Evolutionary conservation across 2,113 vertebrate species (phyloP), one percentile per base, ranked within the genome.

Genomic region (Lathamus discolor): DNA sequence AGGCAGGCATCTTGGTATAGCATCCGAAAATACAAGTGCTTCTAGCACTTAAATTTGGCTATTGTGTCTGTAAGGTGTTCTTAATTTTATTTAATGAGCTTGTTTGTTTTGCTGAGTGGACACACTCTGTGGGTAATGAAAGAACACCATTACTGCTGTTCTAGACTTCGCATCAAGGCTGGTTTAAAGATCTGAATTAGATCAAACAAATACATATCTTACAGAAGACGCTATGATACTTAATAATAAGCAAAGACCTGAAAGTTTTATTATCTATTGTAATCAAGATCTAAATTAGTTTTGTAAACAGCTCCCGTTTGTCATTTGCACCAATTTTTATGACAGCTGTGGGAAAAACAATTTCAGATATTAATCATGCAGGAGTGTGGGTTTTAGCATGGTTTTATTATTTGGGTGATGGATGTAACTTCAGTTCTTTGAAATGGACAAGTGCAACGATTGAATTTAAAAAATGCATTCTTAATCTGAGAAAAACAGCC

Each of bases 281-380:
- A 52, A 44, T 88, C 17, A 68, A 51, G 31, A 29, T 90, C 77
- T 6, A 86, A 88, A 90, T 86, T 39, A 72, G 51, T 59, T 92
- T 57, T 29, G 17, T 86, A 70, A 90, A 57, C 3, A 13, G 41
- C 44, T 86, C 10, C 37, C 12, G 13, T 91, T 93, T 8, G 54
- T 86, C 17, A 62, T 88, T 86, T 88, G 41, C 72, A 88, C n/a
- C 39, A 43, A 6, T 83, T 93, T 86, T 77, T 76, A 37, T 92
- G 89, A 57, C 49, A 83, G 83, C 13, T 9, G 2, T 29, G 62
- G 77, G 82, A 27, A 90, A 89, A 79, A 63, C 12, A 29, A 48
- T 85, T 92, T 75, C 49, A 90, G 88, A 61, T 90, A 88, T 11
- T 88, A 43, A 62, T 83, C 44, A 11, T 17, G 16, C 23, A 35